These are phyloP conservation scores for Lypha dubia DNA, from an alignment of 2,888 invertebrate genomes.

Conservation along the genomic window DNA sequence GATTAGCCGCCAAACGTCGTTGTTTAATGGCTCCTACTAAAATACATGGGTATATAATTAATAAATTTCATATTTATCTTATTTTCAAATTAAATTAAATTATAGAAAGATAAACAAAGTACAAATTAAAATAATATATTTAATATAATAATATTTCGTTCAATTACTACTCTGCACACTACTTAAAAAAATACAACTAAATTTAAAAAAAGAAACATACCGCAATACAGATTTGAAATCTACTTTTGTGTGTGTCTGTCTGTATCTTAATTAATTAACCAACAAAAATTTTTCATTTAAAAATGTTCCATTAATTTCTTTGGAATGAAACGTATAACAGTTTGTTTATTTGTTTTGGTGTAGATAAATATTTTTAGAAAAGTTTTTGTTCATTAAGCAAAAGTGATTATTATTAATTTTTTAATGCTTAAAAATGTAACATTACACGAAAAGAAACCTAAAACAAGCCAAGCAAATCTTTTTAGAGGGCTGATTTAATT, in stretches of 20 bases:
- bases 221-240: conserved; percentile 8
- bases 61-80: conserved; percentile 53
- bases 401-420: conserved; percentile 61
- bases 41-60: conserved; percentile 79
- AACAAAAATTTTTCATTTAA: conserved; percentile 10
- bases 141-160: conserved; percentile 50
- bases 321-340: conserved; percentile 81
- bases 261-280: conserved; percentile 17
- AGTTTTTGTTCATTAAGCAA: conserved; percentile 76
- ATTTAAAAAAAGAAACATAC: not conserved
- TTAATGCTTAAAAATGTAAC: not conserved
- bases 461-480: not conserved
- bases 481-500: too few relatives aligned
- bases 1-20: conserved; percentile 91
- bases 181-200: conserved; percentile 9
- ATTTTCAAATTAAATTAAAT: conserved; percentile 29
- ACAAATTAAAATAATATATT: conserved; percentile 52
- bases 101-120: conserved; percentile 44
- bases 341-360: not conserved
- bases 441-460: not conserved
- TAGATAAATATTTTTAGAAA: conserved; percentile 75
- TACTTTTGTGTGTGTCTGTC: not conserved
- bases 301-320: conserved; percentile 78
- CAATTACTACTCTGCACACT: conserved; percentile 31
- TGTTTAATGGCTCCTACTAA: conserved; percentile 85